Evolutionary conservation across 2,113 vertebrate genomes (phyloP).

Genomic region (Esox niger): DNA sequence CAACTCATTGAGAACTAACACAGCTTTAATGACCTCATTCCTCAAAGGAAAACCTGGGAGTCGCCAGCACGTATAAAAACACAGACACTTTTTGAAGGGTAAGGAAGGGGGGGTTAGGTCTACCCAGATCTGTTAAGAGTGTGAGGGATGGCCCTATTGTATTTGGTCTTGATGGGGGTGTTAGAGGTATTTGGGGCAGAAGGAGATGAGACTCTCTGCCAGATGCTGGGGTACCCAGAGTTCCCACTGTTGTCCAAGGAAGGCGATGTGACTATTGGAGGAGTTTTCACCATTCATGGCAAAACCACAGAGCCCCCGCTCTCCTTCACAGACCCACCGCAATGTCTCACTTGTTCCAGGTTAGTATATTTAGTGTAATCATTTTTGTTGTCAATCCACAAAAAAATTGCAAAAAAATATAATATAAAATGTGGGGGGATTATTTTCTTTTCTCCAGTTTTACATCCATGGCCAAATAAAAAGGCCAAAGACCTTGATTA

Average conservation of each 20-base stretch:
- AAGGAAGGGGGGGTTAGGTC: neutral
- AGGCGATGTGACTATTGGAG: constrained; percentile 53
- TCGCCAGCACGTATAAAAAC: constrained; percentile 26
- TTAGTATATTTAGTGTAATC: constrained; percentile 8
- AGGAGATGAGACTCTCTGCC: constrained; percentile 31
- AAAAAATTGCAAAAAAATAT: too few species aligned
- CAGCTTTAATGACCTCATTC: constrained; percentile 23
- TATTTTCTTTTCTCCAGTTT: neutral
- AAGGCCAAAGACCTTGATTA: too few species aligned
- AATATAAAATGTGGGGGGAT: neutral
- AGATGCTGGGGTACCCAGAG: constrained; percentile 46
- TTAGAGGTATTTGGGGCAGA: constrained; percentile 25
- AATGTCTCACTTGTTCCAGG: constrained; percentile 44
- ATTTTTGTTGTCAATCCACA: too few species aligned
- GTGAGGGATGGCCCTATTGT: constrained; percentile 26
- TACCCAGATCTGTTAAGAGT: neutral
- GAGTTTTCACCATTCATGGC: constrained; percentile 54
- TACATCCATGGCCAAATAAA: neutral
- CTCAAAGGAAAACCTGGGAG: constrained; percentile 15
- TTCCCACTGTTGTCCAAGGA: constrained; percentile 39
- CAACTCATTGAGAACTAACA: neutral
- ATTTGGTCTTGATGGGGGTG: constrained; percentile 18
- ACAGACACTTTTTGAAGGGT: neutral
- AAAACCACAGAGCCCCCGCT: constrained; percentile 25
- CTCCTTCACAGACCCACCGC: constrained; percentile 40